These are phyloP conservation scores for Asteroscopus sphinx DNA, from an alignment of 2,888 invertebrate genomes.

Conservation along the genomic window DNA sequence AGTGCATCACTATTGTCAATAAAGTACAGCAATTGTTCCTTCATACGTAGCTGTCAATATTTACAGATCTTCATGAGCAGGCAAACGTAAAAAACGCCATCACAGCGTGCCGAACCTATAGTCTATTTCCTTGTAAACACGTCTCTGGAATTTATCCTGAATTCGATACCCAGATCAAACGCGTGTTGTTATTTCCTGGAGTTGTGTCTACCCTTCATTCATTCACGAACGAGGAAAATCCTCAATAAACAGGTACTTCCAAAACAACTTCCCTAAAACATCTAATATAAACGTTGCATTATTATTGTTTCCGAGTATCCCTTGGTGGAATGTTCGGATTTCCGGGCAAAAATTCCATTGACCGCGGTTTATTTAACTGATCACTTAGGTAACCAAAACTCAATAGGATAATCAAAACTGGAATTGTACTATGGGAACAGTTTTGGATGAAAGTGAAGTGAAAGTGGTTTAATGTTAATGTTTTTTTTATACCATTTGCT, in stretches of 20 bases:
- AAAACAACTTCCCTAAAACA: slow-evolving; percentile 9
- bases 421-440: not conserved
- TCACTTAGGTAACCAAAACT: slow-evolving; percentile 1
- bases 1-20: no score
- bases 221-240: not conserved
- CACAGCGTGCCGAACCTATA: no score
- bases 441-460: not conserved
- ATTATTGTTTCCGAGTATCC: slow-evolving; percentile 19
- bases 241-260: not conserved
- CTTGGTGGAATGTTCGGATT: slow-evolving; percentile 20
- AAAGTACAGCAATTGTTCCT: no score
- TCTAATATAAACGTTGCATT: slow-evolving; percentile 13
- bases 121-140: no score
- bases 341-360: slow-evolving; percentile 19
- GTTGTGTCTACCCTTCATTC: no score
- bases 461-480: no score
- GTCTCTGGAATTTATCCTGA: no score
- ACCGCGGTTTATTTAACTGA: slow-evolving; percentile 12
- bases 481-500: no score
- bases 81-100: no score
- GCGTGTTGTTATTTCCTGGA: not conserved
- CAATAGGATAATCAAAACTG: slow-evolving; percentile 5
- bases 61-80: no score
- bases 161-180: no score
- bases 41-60: no score